Evolutionary conservation across 2,113 vertebrate genomes (phyloP).

Genomic region (Otis tarda): DNA sequence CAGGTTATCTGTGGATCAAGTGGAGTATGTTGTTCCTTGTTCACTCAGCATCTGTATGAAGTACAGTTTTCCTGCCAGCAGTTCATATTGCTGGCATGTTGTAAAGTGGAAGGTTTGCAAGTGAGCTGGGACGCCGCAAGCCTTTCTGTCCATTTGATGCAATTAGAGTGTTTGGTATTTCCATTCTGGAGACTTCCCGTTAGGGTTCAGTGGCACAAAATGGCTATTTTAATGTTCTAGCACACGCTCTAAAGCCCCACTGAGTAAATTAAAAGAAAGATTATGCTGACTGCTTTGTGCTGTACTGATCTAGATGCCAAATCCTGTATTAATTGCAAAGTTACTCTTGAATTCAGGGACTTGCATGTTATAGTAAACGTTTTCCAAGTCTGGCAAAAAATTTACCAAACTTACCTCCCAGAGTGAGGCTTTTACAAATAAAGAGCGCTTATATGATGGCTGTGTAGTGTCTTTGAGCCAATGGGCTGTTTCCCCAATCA

Average conservation of each 20-base stretch:
- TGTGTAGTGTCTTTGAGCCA: background rate
- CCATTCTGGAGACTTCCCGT: background rate
- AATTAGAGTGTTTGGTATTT: background rate
- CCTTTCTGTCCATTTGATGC: background rate
- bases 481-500: background rate
- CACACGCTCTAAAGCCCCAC: background rate
- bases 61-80: background rate
- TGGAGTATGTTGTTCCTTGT: background rate
- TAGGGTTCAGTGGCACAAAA: background rate
- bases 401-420: background rate
- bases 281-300: background rate
- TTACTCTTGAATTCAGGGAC: background rate
- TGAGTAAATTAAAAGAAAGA: background rate
- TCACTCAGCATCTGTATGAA: background rate
- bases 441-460: background rate
- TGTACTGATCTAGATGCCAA: background rate
- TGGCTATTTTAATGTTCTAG: background rate
- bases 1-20: background rate
- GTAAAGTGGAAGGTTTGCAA: background rate
- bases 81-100: background rate
- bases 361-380: background rate
- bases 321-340: background rate
- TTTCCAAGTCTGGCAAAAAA: background rate
- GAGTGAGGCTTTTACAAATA: background rate
- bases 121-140: background rate